Evolutionary conservation across 1,140 invertebrate species (phyloP).

Genomic region (Aricia agestis): DNA sequence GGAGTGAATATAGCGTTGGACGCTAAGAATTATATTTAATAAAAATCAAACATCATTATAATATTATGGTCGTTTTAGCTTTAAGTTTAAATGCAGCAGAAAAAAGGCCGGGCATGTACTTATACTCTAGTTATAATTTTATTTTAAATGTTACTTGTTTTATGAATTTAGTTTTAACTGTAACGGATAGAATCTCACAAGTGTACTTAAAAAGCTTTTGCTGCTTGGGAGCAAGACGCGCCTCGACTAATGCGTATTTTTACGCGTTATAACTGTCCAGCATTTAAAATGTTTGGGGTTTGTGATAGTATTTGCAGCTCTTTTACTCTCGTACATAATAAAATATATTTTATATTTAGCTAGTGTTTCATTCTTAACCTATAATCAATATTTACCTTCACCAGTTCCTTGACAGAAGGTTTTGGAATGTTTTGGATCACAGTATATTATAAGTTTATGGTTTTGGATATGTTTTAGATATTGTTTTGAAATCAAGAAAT

Average conservation of each 20-base stretch:
- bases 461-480: too few species aligned
- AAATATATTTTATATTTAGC: slow-evolving; percentile 25
- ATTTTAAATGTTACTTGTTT: slow-evolving; percentile 4
- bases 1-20: too few species aligned
- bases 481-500: too few species aligned
- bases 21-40: too few species aligned
- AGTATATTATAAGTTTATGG: too few species aligned
- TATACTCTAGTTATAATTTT: neutral
- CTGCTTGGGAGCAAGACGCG: slow-evolving; percentile 1
- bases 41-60: too few species aligned
- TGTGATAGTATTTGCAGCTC: neutral
- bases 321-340: slow-evolving; percentile 15
- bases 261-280: neutral
- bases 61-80: neutral
- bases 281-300: neutral
- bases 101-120: neutral
- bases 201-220: slow-evolving; percentile 43
- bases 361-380: slow-evolving; percentile 15
- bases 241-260: neutral
- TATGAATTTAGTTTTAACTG: slow-evolving; percentile 20
- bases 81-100: neutral
- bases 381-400: too few species aligned
- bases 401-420: too few species aligned
- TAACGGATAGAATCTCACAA: slow-evolving; percentile 45
- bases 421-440: too few species aligned